Evolutionary conservation across 2,888 invertebrate genomes (phyloP), one percentile per base, ranked within the genome.

Genomic region (Enchytraeus crypticus): DNA sequence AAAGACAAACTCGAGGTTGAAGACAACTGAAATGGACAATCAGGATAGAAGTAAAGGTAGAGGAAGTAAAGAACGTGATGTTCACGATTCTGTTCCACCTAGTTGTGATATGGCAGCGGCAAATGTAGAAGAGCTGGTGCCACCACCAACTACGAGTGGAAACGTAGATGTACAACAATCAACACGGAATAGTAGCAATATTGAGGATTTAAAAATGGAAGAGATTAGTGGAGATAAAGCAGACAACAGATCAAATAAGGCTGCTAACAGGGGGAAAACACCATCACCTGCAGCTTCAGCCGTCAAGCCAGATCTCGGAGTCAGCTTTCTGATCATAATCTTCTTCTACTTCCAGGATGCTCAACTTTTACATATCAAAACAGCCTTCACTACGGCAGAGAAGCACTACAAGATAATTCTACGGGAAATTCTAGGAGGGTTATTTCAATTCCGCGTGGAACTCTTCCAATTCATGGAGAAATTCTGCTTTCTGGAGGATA

Each of bases 271-370:
- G n/a, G n/a, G n/a, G n/a, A n/a, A n/a, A n/a, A n/a, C n/a, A 38
- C 8, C 8, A 38, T 8, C 8, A 14, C 18, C 38, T 38, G 11
- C 38, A 18, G 18, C 8, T 8, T 8, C 18, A 14, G 38, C 18
- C 11, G 38, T 18, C n/a, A n/a, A n/a, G n/a, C 32, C 56, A 1
- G 68, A 68, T 47, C 60, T 55, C 0, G 67, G 66, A 11, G 67
- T 61, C 18, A 64, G 64, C 47, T 68, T 66, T 54, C 61, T 68
- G 29, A 68, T 68, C 33, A 68, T 68, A 26, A 59, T 68, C 21
- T 61, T 66, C 47, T 68, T 68, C 46, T 68, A 67, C 59, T 68
- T 68, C 57, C 68, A 68, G 30, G 66, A 66, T 51, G 66, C 66
- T 0, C 64, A 66, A 43, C 58, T 66, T 14, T 61, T 66, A 11